These are phyloP conservation scores for Austrolebias charrua DNA, from an alignment of 2,797 vertebrate genomes.

Conservation along the genomic window DNA sequence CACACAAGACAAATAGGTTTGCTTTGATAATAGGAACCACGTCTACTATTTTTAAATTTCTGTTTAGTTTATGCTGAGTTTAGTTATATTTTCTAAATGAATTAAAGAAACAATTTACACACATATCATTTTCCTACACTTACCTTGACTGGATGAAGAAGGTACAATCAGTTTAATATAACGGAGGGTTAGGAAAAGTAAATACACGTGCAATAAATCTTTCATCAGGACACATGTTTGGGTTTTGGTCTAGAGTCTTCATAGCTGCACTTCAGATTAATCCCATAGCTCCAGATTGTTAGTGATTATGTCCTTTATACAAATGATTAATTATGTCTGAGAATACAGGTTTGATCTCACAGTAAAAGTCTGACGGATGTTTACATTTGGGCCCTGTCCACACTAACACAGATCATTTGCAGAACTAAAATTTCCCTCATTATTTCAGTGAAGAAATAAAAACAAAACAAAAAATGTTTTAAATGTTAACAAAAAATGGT, in stretches of 20 bases:
- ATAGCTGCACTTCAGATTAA: constrained; percentile 19
- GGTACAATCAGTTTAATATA: constrained; percentile 31
- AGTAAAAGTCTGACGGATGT: too few relatives aligned
- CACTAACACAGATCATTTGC: too few relatives aligned
- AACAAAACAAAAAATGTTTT: too few relatives aligned
- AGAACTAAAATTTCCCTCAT: too few relatives aligned
- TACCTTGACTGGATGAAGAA: constrained; percentile 50
- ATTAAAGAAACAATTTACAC: not conserved
- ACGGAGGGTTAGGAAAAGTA: constrained; percentile 18
- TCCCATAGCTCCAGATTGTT: constrained; percentile 1
- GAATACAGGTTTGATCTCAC: not conserved
- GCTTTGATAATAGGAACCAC: not conserved
- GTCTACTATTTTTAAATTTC: not conserved
- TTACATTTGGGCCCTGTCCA: too few relatives aligned
- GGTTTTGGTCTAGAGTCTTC: constrained; percentile 1
- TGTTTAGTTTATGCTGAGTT: not conserved
- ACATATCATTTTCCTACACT: constrained; percentile 39
- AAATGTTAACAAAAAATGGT: too few relatives aligned
- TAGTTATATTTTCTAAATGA: too few relatives aligned
- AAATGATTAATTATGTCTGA: constrained; percentile 22
- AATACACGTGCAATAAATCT: constrained; percentile 23
- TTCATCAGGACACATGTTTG: not conserved
- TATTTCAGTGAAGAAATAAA: too few relatives aligned
- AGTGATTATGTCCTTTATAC: constrained; percentile 10
- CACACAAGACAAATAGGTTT: not conserved